These are phyloP conservation scores for Mionectes olivaceus DNA, from an alignment of 2,797 vertebrate species.

Conservation along the genomic window DNA sequence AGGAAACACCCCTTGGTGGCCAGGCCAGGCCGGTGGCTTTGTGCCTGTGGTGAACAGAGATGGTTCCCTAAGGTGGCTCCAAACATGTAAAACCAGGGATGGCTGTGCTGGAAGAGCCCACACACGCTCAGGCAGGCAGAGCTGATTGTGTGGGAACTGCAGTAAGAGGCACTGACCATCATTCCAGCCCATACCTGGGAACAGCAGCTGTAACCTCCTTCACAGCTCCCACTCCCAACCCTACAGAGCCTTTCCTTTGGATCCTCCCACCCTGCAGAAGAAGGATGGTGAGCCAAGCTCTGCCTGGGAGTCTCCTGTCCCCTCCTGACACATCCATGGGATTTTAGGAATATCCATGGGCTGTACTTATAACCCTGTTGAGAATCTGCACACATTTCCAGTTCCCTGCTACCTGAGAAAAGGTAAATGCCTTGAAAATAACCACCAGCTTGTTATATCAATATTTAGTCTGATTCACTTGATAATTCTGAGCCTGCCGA, in stretches of 20 bases:
- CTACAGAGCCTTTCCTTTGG: not conserved
- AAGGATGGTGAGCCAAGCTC: not conserved
- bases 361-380: not conserved
- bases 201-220: not conserved
- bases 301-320: not conserved
- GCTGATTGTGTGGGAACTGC: not conserved
- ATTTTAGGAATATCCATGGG: not conserved
- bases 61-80: not conserved
- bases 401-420: not conserved
- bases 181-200: not conserved
- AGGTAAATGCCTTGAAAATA: not conserved
- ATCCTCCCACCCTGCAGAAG: not conserved
- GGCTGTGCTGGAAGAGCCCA: not conserved
- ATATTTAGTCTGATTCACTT: not conserved
- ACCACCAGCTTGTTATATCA: not conserved
- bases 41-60: not conserved
- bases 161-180: not conserved
- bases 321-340: not conserved
- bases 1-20: not conserved
- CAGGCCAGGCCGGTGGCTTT: not conserved
- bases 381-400: not conserved
- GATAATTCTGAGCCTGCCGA: not conserved
- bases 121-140: not conserved
- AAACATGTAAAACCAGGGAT: not conserved
- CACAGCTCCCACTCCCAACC: not conserved